Percentiles rank a stretch among this genome's conserved stretches.
Conservation (phyloP, 92 coral and sea anemone species). For the Chrysogorgia sp. region DNA sequence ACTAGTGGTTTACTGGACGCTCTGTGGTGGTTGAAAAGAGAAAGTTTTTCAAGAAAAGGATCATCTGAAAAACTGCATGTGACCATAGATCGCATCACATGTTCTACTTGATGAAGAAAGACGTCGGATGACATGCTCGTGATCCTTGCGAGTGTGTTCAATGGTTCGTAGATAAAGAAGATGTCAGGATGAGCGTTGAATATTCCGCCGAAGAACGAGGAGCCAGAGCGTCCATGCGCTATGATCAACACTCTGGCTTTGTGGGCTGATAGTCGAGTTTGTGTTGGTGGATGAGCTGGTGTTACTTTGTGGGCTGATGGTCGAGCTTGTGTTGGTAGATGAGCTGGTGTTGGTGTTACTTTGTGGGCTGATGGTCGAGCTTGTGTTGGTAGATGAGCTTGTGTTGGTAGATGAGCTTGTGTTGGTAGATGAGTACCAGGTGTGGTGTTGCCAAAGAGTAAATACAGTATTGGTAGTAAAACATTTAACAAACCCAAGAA, state of each 20-base stretch:
- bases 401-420: no score
- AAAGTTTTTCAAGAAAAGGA: constrained; percentile 60
- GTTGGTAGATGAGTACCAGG: no score
- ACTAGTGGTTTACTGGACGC: constrained; percentile 74
- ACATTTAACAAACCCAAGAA: no score
- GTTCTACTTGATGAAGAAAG: background rate
- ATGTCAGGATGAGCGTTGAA: constrained; percentile 80
- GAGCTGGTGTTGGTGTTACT: background rate
- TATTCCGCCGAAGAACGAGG: constrained; percentile 81
- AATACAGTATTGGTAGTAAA: no score
- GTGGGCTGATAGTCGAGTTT: background rate
- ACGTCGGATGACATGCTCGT: constrained; percentile 48
- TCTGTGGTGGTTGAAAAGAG: constrained; percentile 60
- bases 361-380: no score
- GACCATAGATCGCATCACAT: constrained; percentile 66
- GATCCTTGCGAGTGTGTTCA: constrained; percentile 58
- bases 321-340: background rate
- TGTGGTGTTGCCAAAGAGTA: no score
- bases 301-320: background rate
- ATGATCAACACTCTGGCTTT: constrained; percentile 59
- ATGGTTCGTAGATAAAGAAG: constrained; percentile 83
- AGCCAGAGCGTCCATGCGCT: constrained; percentile 85
- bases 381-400: no score
- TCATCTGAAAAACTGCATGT: constrained; percentile 66
- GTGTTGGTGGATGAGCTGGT: background rate